phyloP scores from a whole-genome alignment of 2,113 vertebrate species.

The Caloenas nicobarica region DNA sequence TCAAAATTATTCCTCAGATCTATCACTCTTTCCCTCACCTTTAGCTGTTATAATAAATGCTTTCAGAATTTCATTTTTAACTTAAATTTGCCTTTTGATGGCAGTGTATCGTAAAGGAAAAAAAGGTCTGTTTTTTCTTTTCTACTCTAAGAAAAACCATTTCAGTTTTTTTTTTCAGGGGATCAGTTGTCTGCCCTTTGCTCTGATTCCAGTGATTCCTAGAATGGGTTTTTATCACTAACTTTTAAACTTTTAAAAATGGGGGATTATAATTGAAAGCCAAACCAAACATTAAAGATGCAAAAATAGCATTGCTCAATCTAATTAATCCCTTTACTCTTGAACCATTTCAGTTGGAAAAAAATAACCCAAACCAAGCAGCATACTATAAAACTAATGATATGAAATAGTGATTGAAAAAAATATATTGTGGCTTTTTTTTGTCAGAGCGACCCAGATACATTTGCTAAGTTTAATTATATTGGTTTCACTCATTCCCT shows the following conservation, averaged over 20 bases:
- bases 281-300: not conserved
- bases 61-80: not conserved
- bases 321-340: not conserved
- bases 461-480: slow-evolving; percentile 38
- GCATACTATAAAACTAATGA: not conserved
- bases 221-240: not conserved
- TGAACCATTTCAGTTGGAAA: not conserved
- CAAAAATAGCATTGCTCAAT: not conserved
- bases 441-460: slow-evolving; percentile 39
- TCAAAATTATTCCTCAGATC: not conserved
- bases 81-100: not conserved
- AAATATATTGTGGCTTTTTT: not conserved
- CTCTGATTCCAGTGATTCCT: not conserved
- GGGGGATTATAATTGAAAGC: not conserved
- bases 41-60: not conserved
- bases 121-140: not conserved
- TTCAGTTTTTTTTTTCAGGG: not conserved
- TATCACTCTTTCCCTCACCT: not conserved
- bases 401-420: not conserved
- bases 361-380: not conserved
- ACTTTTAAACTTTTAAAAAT: not conserved
- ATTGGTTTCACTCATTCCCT: slow-evolving; percentile 25
- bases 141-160: not conserved
- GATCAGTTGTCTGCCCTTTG: not conserved
- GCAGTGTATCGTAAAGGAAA: not conserved